phyloP scores from a whole-genome alignment of 2,888 invertebrate species.

The Drosophila gaucha region DNA sequence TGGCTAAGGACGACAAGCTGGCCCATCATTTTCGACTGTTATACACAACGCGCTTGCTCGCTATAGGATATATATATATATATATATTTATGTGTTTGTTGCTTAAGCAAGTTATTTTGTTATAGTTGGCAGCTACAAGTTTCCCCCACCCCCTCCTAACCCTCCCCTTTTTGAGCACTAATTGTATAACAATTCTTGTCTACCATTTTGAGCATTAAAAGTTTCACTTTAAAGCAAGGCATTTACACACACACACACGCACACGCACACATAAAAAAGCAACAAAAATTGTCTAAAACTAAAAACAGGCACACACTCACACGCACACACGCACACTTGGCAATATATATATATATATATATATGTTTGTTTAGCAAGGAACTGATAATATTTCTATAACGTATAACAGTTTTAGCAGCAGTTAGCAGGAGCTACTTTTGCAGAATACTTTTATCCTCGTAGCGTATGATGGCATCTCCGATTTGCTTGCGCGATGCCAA shows the following conservation, averaged over 20 bases:
- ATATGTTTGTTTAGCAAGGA: conserved; percentile 54
- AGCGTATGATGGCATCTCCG: conserved; percentile 84
- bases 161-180: conserved; percentile 17
- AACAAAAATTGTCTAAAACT: conserved; percentile 37
- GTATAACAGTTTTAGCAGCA: conserved; percentile 36
- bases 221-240: conserved; percentile 73
- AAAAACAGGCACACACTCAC: conserved; percentile 11
- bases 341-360: conserved; percentile 20
- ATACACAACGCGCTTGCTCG: conserved; percentile 7
- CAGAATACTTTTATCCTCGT: conserved; percentile 83
- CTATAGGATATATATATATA: neutral
- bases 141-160: neutral
- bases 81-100: neutral
- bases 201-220: conserved; percentile 73
- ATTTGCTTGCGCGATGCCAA: conserved; percentile 86
- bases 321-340: conserved; percentile 9
- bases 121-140: conserved; percentile 58
- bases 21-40: conserved; percentile 33
- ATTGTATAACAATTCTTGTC: conserved; percentile 51
- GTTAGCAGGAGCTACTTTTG: conserved; percentile 65
- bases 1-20: conserved; percentile 38
- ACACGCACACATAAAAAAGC: conserved; percentile 1
- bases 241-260: conserved; percentile 8
- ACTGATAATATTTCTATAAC: conserved; percentile 48
- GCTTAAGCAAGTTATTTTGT: conserved; percentile 39